These are phyloP conservation scores for Enteromius radiatus DNA, from an alignment of 2,797 vertebrate genomes.

Conservation along the genomic window DNA sequence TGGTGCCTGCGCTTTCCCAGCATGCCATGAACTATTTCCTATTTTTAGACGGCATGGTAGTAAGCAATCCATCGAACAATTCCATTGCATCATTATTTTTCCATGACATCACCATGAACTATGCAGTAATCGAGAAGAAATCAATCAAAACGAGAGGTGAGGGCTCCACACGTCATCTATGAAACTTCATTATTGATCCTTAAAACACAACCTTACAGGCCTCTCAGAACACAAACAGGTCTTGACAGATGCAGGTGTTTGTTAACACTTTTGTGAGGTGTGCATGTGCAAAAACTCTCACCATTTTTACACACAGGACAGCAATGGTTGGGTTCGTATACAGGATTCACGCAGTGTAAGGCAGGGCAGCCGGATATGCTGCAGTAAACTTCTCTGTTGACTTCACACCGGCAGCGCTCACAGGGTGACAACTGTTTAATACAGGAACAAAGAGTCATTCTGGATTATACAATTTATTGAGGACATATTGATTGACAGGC, in stretches of 20 bases:
- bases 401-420: conserved; percentile 77
- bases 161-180: not conserved
- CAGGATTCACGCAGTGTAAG: conserved; percentile 79
- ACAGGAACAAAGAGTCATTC: conserved; percentile 6
- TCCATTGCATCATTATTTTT: conserved; percentile 58
- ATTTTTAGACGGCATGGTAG: conserved; percentile 53
- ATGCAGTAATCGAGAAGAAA: conserved; percentile 3
- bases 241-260: not conserved
- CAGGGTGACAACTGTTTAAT: conserved; percentile 72
- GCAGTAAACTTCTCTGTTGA: conserved; percentile 78
- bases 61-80: conserved; percentile 42
- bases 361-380: conserved; percentile 73
- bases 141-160: conserved; percentile 12
- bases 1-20: conserved; percentile 50
- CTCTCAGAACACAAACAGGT: not conserved
- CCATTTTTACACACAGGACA: conserved; percentile 81
- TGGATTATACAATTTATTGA: not conserved
- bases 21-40: conserved; percentile 55
- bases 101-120: conserved; percentile 60
- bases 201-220: not conserved
- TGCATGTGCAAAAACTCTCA: conserved; percentile 65
- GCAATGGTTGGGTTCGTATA: conserved; percentile 76
- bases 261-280: too few species aligned
- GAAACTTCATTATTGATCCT: conserved; percentile 3
- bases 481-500: not conserved